These are phyloP conservation scores for Clytia hemisphaerica DNA, from an alignment of 30 jellyfish, hydroid and myxozoan species.

Conservation along the genomic window DNA sequence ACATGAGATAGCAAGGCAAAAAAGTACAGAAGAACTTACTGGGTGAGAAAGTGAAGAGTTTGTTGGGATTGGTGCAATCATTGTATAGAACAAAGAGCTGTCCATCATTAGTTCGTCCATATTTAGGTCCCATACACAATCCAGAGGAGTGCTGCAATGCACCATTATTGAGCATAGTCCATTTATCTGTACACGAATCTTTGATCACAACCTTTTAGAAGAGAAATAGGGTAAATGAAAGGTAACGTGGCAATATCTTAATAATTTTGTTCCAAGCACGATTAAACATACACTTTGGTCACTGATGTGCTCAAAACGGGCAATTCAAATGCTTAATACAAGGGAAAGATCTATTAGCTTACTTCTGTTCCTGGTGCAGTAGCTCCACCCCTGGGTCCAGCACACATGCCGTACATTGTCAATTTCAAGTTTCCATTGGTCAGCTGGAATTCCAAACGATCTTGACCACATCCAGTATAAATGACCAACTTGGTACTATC, in stretches of 20 bases:
- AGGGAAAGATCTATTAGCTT: too few relatives aligned
- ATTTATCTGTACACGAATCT: conserved; percentile 62
- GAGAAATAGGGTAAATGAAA: background rate
- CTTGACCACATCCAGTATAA: conserved; percentile 92
- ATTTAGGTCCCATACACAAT: conserved; percentile 58
- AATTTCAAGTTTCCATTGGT: conserved; percentile 51
- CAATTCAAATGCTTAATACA: too few relatives aligned
- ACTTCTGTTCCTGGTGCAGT: conserved; percentile 72
- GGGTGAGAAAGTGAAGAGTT: conserved; percentile 67
- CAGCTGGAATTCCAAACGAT: conserved; percentile 56
- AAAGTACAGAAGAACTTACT: too few relatives aligned
- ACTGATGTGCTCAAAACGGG: too few relatives aligned
- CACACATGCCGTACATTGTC: conserved; percentile 58
- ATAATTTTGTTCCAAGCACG: too few relatives aligned
- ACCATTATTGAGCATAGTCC: conserved; percentile 62
- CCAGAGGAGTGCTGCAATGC: conserved; percentile 75
- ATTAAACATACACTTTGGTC: too few relatives aligned
- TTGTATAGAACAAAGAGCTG: conserved; percentile 52
- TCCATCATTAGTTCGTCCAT: conserved; percentile 49
- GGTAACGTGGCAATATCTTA: background rate
- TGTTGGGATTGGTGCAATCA: conserved; percentile 32
- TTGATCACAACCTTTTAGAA: conserved; percentile 63
- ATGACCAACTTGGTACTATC: conserved; percentile 70
- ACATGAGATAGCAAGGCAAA: too few relatives aligned
- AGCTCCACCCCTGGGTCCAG: conserved; percentile 68